Conservation (phyloP, 2,888 invertebrate species). For the Drosophila neonasuta region DNA sequence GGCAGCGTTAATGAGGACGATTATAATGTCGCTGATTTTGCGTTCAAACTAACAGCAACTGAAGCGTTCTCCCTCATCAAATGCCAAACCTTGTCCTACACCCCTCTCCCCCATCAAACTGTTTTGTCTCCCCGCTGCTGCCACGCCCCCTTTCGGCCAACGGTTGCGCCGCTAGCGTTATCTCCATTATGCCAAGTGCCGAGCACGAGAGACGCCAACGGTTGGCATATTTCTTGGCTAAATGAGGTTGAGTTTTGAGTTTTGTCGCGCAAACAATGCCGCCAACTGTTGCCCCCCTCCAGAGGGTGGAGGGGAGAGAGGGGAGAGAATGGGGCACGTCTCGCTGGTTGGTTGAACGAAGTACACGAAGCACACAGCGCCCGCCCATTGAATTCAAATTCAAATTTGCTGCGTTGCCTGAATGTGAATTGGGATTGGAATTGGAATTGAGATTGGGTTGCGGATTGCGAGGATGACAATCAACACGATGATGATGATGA, state of each 20-base stretch:
- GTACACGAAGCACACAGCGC: constrained; percentile 20
- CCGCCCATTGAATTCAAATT: constrained; percentile 69
- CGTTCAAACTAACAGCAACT: constrained; percentile 75
- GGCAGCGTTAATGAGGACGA: constrained; percentile 73
- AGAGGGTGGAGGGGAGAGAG: neutral
- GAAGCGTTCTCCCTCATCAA: constrained; percentile 47
- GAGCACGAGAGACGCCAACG: constrained; percentile 47
- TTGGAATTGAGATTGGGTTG: constrained; percentile 7
- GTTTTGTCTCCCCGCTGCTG: neutral
- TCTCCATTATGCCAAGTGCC: constrained; percentile 71
- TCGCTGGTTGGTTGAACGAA: constrained; percentile 52
- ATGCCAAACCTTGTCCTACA: neutral
- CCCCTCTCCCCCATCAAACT: neutral
- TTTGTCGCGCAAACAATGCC: constrained; percentile 73
- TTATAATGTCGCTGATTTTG: constrained; percentile 79
- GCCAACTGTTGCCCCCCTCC: constrained; percentile 41
- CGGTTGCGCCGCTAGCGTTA: constrained; percentile 28
- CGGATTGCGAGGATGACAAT: constrained; percentile 7
- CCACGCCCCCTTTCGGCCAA: too few species aligned
- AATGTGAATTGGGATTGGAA: constrained; percentile 34
- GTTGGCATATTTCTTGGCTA: constrained; percentile 72
- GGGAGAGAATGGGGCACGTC: neutral
- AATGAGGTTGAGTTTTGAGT: constrained; percentile 75
- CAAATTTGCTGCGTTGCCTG: constrained; percentile 75
- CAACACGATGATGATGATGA: constrained; percentile 12